Evolutionary conservation across 1,140 invertebrate species (phyloP).

Genomic region (Drosophila setifemur): DNA sequence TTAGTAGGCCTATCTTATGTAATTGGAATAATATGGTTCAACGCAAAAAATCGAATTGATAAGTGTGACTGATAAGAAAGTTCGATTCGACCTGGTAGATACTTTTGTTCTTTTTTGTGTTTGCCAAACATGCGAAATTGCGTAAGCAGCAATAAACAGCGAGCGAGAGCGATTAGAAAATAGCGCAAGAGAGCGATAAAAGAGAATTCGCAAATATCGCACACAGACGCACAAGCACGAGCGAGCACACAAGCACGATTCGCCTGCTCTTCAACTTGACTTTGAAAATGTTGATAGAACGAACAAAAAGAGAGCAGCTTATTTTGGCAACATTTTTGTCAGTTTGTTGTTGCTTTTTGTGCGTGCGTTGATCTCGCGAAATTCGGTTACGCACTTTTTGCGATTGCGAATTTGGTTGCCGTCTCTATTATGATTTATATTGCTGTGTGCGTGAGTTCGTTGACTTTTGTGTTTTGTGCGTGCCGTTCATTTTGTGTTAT

Average conservation of each 20-base stretch:
- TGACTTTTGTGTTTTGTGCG: constrained; percentile 54
- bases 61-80: constrained; percentile 27
- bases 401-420: constrained; percentile 35
- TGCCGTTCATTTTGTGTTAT: constrained; percentile 29
- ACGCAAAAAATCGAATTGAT: too few relatives aligned
- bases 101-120: constrained; percentile 48
- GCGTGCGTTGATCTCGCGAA: constrained; percentile 42
- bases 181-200: constrained; percentile 1
- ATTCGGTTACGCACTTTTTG: constrained; percentile 37
- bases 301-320: constrained; percentile 7
- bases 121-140: constrained; percentile 74
- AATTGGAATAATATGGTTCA: too few relatives aligned
- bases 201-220: constrained; percentile 46
- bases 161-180: constrained; percentile 24
- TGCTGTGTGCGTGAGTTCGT: constrained; percentile 50
- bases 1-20: too few relatives aligned
- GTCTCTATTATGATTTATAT: constrained; percentile 4
- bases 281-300: constrained; percentile 75
- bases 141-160: constrained; percentile 43
- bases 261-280: constrained; percentile 76
- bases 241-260: background rate
- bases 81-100: background rate
- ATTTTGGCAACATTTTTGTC: constrained; percentile 68
- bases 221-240: background rate
- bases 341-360: constrained; percentile 15